phyloP scores from a whole-genome alignment of 1,140 invertebrate species.

The Piezodorus guildinii region DNA sequence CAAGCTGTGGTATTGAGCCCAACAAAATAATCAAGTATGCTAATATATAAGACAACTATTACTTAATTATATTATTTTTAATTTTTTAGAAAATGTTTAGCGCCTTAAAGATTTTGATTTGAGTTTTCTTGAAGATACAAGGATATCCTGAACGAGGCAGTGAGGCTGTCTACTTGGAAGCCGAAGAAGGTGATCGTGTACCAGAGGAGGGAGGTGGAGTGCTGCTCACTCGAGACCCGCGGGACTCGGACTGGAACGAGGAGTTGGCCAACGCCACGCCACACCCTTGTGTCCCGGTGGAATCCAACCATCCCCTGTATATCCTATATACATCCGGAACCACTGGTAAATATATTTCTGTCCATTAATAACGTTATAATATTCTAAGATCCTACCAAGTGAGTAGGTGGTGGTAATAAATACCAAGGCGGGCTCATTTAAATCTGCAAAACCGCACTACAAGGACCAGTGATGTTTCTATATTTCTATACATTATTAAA shows the following conservation, averaged over 20 bases:
- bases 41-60: too few relatives aligned
- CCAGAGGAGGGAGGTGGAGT: slow-evolving; percentile 54
- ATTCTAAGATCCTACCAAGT: too few relatives aligned
- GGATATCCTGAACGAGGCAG: slow-evolving; percentile 73
- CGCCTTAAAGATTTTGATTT: background rate
- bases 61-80: background rate
- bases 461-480: too few relatives aligned
- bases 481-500: too few relatives aligned
- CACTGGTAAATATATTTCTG: slow-evolving; percentile 46
- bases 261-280: slow-evolving; percentile 48
- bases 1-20: slow-evolving; percentile 82
- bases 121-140: slow-evolving; percentile 55
- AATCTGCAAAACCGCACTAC: too few relatives aligned
- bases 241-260: slow-evolving; percentile 68
- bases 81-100: background rate
- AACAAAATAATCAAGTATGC: slow-evolving; percentile 63
- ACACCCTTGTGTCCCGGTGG: slow-evolving; percentile 70
- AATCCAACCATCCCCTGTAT: slow-evolving; percentile 81
- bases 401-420: too few relatives aligned
- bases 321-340: slow-evolving; percentile 90
- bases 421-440: too few relatives aligned
- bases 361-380: too few relatives aligned
- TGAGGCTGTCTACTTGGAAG: slow-evolving; percentile 54
- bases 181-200: slow-evolving; percentile 69
- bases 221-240: slow-evolving; percentile 45